These are phyloP conservation scores for Diarsia rubi DNA, from an alignment of 2,888 invertebrate genomes.

Conservation along the genomic window DNA sequence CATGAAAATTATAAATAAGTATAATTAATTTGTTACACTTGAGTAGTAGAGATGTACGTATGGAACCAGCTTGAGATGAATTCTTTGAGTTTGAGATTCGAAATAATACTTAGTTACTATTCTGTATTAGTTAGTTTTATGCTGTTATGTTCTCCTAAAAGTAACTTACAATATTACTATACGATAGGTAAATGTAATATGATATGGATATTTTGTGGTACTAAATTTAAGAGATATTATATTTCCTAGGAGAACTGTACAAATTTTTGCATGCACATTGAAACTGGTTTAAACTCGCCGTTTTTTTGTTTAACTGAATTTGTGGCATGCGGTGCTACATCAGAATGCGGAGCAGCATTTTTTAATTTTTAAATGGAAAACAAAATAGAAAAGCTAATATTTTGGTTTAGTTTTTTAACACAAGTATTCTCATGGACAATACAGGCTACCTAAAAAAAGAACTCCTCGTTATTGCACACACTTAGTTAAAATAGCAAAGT, in stretches of 20 bases:
- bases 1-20: too few species aligned
- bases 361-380: not conserved
- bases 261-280: not conserved
- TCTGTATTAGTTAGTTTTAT: not conserved
- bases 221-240: not conserved
- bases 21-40: too few species aligned
- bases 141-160: not conserved
- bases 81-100: not conserved
- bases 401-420: not conserved
- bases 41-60: too few species aligned
- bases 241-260: not conserved
- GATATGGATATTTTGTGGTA: not conserved
- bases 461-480: not conserved
- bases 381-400: not conserved
- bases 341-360: not conserved
- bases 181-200: not conserved
- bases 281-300: not conserved
- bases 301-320: constrained; percentile 19
- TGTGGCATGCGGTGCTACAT: not conserved
- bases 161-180: not conserved
- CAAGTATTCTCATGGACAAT: not conserved
- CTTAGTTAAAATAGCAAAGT: not conserved
- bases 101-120: not conserved
- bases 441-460: too few species aligned
- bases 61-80: not conserved